Base-by-base conservation (phyloP, 1,140 invertebrate species). In the Drosophila varians region DNA sequence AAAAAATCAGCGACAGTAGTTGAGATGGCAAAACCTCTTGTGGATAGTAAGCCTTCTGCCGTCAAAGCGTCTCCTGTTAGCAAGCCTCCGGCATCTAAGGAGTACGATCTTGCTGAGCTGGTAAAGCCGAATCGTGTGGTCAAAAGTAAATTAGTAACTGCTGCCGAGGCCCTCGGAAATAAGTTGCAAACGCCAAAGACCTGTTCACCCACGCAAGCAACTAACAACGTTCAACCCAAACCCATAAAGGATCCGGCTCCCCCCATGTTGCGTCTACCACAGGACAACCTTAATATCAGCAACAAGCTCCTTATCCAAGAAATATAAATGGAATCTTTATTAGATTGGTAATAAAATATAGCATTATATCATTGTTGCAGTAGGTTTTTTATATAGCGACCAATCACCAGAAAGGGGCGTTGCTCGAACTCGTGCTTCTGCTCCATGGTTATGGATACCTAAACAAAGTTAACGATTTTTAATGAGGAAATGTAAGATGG, bases 31-130 rank as follows among this genome's bases (percentile, higher is more conserved):
- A 5, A 11, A 1, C 11, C 34, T 7, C 4, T 38, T 25, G 53
- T 31, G 25, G 11, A 38, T 16, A 11, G 2, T 4, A 31, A 31
- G n/a, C 9, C 9, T 31, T 2, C 9, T 4, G 9, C 3, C 14
- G n/a, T 2, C 25, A 14, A 58, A 58, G 11, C 31, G 45, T 40
- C n/a, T 34, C 11, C 8, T 11, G 18, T 16, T 38, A 26, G 31
- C 36, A 43, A 60, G 11, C 4, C 36, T 4, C 16, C 38, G 19
- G 7, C 55, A 1, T 5, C 34, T 0, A 89, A 65, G 21, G 78
- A 90, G 6, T 90, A 91, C 14, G 87, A 91, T 74, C 53, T 91
- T 21, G 74, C 89, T 11, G 86, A 90, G 42, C 31, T 91, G 51
- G 62, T 91, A 0, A 89, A 90, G 46, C 90, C 90, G 1, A 91